Evolutionary conservation across 2,797 vertebrate genomes (phyloP).

Genomic region (Apogon talboti): DNA sequence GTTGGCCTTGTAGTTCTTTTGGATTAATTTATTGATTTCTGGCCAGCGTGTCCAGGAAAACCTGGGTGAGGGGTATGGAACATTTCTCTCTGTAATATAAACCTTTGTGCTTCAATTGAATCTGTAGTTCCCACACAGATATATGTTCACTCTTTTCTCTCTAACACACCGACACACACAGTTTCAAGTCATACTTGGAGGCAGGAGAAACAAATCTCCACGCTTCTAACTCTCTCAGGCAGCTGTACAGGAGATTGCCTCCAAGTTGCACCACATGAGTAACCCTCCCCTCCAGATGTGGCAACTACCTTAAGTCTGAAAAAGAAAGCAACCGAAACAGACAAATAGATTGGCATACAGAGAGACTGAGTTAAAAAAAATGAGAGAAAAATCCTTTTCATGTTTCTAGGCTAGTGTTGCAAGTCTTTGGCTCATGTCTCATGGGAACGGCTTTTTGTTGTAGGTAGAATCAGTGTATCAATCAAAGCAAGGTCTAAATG

Average conservation of each 20-base stretch:
- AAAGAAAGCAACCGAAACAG: conserved; percentile 53
- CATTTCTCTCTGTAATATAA: conserved; percentile 31
- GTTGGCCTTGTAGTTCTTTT: conserved; percentile 11
- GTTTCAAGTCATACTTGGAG: conserved; percentile 37
- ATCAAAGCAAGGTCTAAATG: conserved; percentile 84
- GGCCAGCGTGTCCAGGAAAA: conserved; percentile 14
- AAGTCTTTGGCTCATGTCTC: conserved; percentile 66
- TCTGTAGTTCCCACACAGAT: conserved; percentile 30
- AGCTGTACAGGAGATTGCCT: conserved; percentile 63
- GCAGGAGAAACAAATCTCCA: conserved; percentile 46
- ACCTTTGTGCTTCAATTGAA: conserved; percentile 40
- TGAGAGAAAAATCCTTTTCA: conserved; percentile 56
- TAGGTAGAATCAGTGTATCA: conserved; percentile 79
- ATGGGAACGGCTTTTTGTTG: conserved; percentile 77
- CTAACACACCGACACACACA: conserved; percentile 8
- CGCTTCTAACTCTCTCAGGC: conserved; percentile 39
- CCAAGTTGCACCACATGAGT: conserved; percentile 75
- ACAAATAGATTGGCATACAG: conserved; percentile 33
- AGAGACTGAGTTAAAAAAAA: conserved; percentile 10
- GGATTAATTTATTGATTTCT: conserved; percentile 65
- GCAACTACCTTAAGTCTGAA: conserved; percentile 61
- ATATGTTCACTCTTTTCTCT: not conserved
- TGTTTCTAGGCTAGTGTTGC: conserved; percentile 67
- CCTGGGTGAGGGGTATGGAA: not conserved
- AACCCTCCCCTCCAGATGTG: conserved; percentile 62